Base-by-base conservation (phyloP, 2,113 vertebrate genomes). In the Clarias macrocephalus region DNA sequence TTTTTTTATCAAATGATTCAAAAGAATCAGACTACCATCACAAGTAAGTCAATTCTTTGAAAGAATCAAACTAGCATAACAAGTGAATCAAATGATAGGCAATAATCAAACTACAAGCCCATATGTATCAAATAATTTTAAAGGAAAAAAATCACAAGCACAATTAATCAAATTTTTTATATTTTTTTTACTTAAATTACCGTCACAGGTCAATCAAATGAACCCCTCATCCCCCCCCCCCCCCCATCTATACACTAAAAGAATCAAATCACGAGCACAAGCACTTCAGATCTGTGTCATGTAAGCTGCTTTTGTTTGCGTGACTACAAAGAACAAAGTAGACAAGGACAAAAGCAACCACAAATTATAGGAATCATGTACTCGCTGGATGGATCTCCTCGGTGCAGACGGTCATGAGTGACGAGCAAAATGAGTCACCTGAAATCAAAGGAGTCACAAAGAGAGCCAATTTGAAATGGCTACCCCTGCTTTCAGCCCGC, bases 401-500 rank as follows among this genome's bases (percentile, higher is more conserved):
- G 90, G 91, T 90, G 91, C 87, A 93, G 90, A 93, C 91, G 87
- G 90, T 83, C 91, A 62, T 94, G 94, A 95, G 92, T 95, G 94
- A 95, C 91, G 93, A 95, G 94, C 88, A 92, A 94, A 95, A 94
- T 91, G 91, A 94, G 93, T 94, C 90, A 85, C 91, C 83, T 88
- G 89, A 94, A 95, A 95, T 95, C 94, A 95, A 95, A 95, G 92
- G 88, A 93, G 90, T 90, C 92, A 93, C 91, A 94, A 93, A 65
- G 90, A 89, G 90, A 91, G 88, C 92, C 93, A 94, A 93, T 94
- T 95, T 95, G 93, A 95, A 94, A 95, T 93, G 88, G 93, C 93
- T 91, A 92, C 93, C 83, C 66, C 80, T 91, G 91, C 89, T 93
- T 93, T 93, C 92, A 91, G 90, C 92, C 94, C 92, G 91, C 93